phyloP scores from a whole-genome alignment of 2,888 invertebrate species.

The Girardia tigrina region DNA sequence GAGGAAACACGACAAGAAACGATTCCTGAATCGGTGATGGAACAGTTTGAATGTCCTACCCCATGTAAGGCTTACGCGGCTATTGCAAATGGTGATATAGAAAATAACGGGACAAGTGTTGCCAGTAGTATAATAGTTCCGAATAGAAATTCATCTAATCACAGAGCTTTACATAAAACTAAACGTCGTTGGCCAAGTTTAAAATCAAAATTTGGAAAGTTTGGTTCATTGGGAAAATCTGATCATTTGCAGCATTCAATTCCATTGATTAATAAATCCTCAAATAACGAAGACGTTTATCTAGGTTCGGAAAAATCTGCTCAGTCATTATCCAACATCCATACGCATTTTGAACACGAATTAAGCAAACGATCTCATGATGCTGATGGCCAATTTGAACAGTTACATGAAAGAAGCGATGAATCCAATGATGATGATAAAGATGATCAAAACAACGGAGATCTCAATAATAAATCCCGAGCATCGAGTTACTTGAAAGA shows the following conservation, averaged over 20 bases:
- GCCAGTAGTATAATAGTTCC: background rate
- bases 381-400: background rate
- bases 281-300: background rate
- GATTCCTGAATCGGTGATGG: constrained; percentile 8
- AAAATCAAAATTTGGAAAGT: constrained; percentile 29
- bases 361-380: background rate
- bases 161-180: background rate
- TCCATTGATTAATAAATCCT: background rate
- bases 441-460: background rate
- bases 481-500: constrained; percentile 42
- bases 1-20: background rate
- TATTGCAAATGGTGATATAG: constrained; percentile 1
- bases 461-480: background rate
- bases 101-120: background rate
- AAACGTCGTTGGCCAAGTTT: constrained; percentile 35
- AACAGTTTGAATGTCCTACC: background rate
- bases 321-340: background rate
- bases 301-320: background rate
- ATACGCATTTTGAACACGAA: background rate
- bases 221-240: constrained; percentile 33
- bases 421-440: background rate
- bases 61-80: constrained; percentile 13
- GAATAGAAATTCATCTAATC: background rate
- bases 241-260: constrained; percentile 13
- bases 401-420: background rate